These are phyloP conservation scores for Cephus nigrinus DNA, from an alignment of 2,888 invertebrate genomes.

Conservation along the genomic window DNA sequence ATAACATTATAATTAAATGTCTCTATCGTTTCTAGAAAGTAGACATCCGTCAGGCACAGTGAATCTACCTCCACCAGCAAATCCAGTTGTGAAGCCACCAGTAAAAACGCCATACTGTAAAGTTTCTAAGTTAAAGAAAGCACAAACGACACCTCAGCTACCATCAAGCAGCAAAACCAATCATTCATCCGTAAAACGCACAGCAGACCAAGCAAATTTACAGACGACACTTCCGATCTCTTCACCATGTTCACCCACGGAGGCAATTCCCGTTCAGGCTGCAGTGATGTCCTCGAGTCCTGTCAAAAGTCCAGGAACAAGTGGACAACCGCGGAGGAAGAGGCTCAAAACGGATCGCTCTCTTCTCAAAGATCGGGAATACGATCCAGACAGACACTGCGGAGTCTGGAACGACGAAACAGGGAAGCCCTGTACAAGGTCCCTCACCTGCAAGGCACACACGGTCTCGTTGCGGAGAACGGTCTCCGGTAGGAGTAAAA, in stretches of 20 bases:
- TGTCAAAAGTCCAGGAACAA: slow-evolving; percentile 54
- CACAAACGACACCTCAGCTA: slow-evolving; percentile 42
- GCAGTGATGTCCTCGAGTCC: slow-evolving; percentile 44
- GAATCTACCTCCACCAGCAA: slow-evolving; percentile 57
- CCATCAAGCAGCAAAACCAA: slow-evolving; percentile 33
- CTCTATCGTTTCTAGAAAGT: slow-evolving; percentile 49
- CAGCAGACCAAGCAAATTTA: slow-evolving; percentile 43
- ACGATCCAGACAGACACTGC: slow-evolving; percentile 86
- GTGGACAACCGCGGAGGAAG: slow-evolving; percentile 56
- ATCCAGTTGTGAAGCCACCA: slow-evolving; percentile 50
- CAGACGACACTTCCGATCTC: slow-evolving; percentile 46
- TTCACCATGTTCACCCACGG: slow-evolving; percentile 59
- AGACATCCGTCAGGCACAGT: slow-evolving; percentile 59
- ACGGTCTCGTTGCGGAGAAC: slow-evolving; percentile 77
- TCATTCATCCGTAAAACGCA: slow-evolving; percentile 54
- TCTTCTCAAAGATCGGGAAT: slow-evolving; percentile 72
- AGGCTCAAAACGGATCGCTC: slow-evolving; percentile 61
- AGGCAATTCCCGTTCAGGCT: slow-evolving; percentile 49
- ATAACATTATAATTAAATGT: background rate
- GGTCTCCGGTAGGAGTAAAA: slow-evolving; percentile 77
- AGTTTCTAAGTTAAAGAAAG: slow-evolving; percentile 60
- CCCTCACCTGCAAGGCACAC: slow-evolving; percentile 79
- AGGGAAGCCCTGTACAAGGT: slow-evolving; percentile 81
- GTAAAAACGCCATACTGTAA: slow-evolving; percentile 62
- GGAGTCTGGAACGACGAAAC: slow-evolving; percentile 79